A percentile compares a stretch with the other conserved stretches of the same genome.
Conservation (phyloP, 2,888 invertebrate genomes). For the Gonocerus acuteangulatus region DNA sequence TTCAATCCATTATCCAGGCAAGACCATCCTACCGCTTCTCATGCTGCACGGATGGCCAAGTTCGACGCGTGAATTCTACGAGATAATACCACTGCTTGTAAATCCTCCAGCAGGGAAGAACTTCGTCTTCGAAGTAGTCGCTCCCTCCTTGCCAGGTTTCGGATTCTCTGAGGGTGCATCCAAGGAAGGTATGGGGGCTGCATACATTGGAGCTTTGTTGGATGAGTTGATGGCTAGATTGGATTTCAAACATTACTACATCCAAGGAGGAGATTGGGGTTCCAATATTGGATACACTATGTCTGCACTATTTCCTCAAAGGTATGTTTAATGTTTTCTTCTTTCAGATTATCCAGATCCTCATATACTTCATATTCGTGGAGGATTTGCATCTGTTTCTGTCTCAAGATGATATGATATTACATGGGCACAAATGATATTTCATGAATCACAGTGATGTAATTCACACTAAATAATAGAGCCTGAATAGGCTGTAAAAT, state of each 20-base stretch:
- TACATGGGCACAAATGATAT: no score
- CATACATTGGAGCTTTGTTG: slow-evolving; percentile 53
- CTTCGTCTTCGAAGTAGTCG: slow-evolving; percentile 59
- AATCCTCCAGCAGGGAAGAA: slow-evolving; percentile 48
- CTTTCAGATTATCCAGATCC: no score
- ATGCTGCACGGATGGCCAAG: slow-evolving; percentile 83
- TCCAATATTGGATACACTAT: slow-evolving; percentile 54
- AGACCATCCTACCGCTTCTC: slow-evolving; percentile 41
- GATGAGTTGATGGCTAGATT: slow-evolving; percentile 64
- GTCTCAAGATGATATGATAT: no score
- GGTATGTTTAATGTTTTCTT: slow-evolving; percentile 42
- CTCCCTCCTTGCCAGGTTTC: slow-evolving; percentile 61
- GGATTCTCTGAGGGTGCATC: slow-evolving; percentile 59
- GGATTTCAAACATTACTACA: slow-evolving; percentile 56
- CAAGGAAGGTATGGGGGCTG: slow-evolving; percentile 53
- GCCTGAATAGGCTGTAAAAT: no score
- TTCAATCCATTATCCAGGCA: no score
- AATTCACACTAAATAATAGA: no score
- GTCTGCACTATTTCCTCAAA: slow-evolving; percentile 55
- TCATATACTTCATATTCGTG: no score
- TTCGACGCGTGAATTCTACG: slow-evolving; percentile 70
- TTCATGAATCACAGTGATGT: no score
- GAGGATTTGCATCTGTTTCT: no score
- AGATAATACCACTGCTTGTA: slow-evolving; percentile 59
- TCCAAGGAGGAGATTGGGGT: slow-evolving; percentile 82